A percentile compares a stretch with the other conserved stretches of the same genome.
Conservation (phyloP, 2,888 invertebrate species). For the Apodemia duryi region DNA sequence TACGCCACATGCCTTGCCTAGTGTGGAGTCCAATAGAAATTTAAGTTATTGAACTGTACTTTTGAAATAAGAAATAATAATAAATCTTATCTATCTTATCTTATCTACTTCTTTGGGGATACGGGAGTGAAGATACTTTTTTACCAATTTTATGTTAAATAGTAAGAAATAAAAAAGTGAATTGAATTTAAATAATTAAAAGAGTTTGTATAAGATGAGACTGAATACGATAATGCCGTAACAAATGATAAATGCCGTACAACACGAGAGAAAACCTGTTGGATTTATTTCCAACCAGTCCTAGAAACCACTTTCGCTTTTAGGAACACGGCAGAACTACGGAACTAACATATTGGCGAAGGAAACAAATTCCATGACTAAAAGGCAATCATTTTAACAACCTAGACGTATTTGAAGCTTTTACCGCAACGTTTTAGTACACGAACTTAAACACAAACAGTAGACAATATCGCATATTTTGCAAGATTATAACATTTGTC, state of each 20-base stretch:
- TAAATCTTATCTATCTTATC: too few relatives aligned
- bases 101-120: too few relatives aligned
- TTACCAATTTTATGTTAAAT: too few relatives aligned
- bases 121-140: too few relatives aligned
- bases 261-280: neutral
- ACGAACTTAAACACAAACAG: too few relatives aligned
- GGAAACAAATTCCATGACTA: constrained; percentile 9
- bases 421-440: neutral
- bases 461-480: too few relatives aligned
- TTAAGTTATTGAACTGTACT: too few relatives aligned
- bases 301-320: constrained; percentile 21
- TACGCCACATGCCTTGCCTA: too few relatives aligned
- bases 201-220: neutral
- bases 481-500: too few relatives aligned
- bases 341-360: constrained; percentile 13
- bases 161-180: too few relatives aligned
- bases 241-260: neutral
- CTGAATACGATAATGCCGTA: neutral
- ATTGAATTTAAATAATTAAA: neutral
- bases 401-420: constrained; percentile 1
- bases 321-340: constrained; percentile 11
- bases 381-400: constrained; percentile 12
- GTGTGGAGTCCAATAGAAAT: too few relatives aligned
- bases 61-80: too few relatives aligned
- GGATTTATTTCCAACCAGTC: neutral